These are phyloP conservation scores for Strigops habroptila DNA, from an alignment of 2,113 vertebrate genomes.

Conservation along the genomic window DNA sequence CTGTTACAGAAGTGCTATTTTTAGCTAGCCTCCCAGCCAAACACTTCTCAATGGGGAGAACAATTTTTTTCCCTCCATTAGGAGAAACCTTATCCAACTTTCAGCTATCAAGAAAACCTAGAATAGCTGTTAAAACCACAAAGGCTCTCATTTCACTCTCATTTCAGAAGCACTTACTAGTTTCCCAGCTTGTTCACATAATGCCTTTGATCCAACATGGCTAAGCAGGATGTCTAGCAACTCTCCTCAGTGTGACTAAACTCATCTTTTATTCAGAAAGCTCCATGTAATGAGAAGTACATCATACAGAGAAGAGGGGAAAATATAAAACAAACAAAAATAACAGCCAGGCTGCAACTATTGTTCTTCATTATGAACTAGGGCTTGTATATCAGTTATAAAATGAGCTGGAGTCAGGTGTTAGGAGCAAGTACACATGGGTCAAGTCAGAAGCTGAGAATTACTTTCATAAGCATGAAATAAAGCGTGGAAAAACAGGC, in stretches of 20 bases:
- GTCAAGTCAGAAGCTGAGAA: not conserved
- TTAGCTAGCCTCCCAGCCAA: not conserved
- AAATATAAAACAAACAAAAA: not conserved
- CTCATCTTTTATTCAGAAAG: conserved; percentile 29
- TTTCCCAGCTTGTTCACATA: not conserved
- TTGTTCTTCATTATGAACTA: not conserved
- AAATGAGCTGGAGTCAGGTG: not conserved
- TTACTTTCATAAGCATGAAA: not conserved
- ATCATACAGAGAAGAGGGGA: not conserved
- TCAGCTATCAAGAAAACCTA: not conserved
- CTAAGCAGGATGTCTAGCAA: not conserved
- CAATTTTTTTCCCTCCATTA: not conserved
- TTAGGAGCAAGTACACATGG: not conserved
- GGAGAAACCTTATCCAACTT: not conserved
- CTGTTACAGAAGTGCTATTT: not conserved
- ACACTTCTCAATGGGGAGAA: not conserved
- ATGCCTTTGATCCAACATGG: not conserved
- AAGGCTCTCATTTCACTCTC: not conserved
- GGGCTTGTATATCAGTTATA: not conserved
- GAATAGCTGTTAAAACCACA: not conserved
- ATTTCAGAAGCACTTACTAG: not conserved
- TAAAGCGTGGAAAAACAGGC: not conserved
- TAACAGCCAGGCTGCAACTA: not conserved
- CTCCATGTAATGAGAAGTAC: not conserved
- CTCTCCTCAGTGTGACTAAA: not conserved